Conservation (phyloP, 2,888 invertebrate genomes). For the Cheilosia urbana region DNA sequence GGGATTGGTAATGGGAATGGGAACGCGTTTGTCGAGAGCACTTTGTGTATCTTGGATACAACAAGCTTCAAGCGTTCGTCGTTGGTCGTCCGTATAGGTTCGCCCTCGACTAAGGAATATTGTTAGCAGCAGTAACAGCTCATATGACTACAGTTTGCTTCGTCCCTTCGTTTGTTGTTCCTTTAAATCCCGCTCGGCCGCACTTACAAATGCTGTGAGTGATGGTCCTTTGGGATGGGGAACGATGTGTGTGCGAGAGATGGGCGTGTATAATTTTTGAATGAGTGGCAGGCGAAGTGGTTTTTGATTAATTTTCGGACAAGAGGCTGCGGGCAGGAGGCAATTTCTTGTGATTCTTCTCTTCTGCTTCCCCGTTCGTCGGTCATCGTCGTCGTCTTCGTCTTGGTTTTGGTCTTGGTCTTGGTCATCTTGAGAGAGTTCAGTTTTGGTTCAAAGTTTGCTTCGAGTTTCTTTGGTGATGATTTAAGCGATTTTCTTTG, state of each 20-base stretch:
- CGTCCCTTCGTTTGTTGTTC: slow-evolving; percentile 36
- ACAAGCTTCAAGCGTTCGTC: slow-evolving; percentile 68
- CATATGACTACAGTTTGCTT: slow-evolving; percentile 52
- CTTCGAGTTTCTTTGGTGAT: slow-evolving; percentile 71
- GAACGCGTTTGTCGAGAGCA: slow-evolving; percentile 73
- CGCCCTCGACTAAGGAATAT: slow-evolving; percentile 36
- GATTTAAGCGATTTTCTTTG: slow-evolving; percentile 75
- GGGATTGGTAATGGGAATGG: slow-evolving; percentile 66
- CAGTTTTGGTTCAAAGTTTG: slow-evolving; percentile 65
- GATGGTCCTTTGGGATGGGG: slow-evolving; percentile 69
- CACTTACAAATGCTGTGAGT: slow-evolving; percentile 70
- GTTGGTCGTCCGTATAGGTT: slow-evolving; percentile 15
- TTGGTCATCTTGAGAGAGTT: slow-evolving; percentile 48
- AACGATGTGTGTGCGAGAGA: slow-evolving; percentile 73
- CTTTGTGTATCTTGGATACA: slow-evolving; percentile 75
- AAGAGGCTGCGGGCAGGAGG: slow-evolving; percentile 76
- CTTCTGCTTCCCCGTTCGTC: not conserved
- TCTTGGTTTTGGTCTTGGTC: not conserved
- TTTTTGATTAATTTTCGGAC: slow-evolving; percentile 78
- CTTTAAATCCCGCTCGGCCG: slow-evolving; percentile 42
- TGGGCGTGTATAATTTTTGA: slow-evolving; percentile 77
- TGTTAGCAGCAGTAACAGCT: slow-evolving; percentile 52
- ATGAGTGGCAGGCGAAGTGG: slow-evolving; percentile 78
- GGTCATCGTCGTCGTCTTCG: too few relatives aligned
- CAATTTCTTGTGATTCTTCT: slow-evolving; percentile 67